Base-by-base conservation (phyloP, 1,140 invertebrate genomes). In the Thaumetopoea pityocampa region DNA sequence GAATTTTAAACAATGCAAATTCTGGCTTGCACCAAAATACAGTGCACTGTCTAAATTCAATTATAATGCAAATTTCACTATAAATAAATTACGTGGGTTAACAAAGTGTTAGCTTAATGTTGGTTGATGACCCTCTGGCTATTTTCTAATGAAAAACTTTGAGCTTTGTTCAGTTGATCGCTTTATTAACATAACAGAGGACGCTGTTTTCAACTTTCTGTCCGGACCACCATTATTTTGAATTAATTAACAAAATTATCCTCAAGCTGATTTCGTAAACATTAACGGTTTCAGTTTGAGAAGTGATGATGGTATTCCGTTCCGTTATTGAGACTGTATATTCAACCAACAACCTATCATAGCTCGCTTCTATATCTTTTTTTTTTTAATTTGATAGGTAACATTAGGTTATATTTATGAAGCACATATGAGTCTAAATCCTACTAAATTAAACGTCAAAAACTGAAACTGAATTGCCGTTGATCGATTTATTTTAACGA, bases 91-190 rank as follows among this genome's bases (percentile, higher is more conserved):
- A 27, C 10, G 15, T 32, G 11, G 10, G 26, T 12, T n/a, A 4
- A 42, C 29, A 33, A 42, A 42, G 23, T 22, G 23, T 40, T 32
- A 47, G 23, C 22, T 12, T 20, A 50, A 37, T 50, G 40, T 50
- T 43, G 19, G 7, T 11, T 18, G 26, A 27, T 32, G 15, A 20
- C 32, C 20, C 10, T 43, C 8, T 16, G 40, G 46, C 30, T 12
- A 37, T 41, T 32, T 30, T 16, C 34, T 24, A 36, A 32, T 43
- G 46, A 43, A 43, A 37, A 50, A 50, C 38, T 43, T 43, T 36
- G 43, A 23, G 24, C 46, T 43, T 50, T 50, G 46, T 50, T 50
- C 38, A 22, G 24, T 50, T 50, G 43, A 50, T 50, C 38, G 43
- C 46, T 27, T 34, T 50, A 50, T 50, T 50, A 42, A 27, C 46